phyloP scores from a whole-genome alignment of 37 sponge, comb jelly and placozoan species.

The Geodia barretti region DNA sequence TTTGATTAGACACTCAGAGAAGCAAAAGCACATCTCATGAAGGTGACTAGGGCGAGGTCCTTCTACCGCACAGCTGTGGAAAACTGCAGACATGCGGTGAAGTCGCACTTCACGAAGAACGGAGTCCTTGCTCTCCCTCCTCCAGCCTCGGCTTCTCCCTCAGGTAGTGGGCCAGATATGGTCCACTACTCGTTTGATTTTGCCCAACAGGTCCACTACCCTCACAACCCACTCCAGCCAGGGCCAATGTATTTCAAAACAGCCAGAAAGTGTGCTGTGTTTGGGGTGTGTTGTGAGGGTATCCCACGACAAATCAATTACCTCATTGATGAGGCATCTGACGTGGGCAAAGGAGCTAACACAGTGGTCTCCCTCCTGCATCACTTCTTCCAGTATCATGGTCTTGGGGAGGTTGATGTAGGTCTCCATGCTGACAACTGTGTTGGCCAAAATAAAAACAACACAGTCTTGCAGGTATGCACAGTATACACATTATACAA shows the following conservation, averaged over 20 bases:
- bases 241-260: not conserved
- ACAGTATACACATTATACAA: not conserved
- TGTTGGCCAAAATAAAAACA: not conserved
- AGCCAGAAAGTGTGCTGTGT: not conserved
- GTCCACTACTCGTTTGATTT: not conserved
- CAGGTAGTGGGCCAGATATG: no score
- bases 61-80: no score
- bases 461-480: not conserved
- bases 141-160: no score
- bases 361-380: not conserved
- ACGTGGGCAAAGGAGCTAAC: not conserved
- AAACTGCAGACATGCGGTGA: no score
- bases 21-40: no score
- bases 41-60: no score
- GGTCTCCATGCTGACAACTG: not conserved
- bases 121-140: no score
- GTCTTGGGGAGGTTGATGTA: not conserved
- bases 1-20: not conserved
- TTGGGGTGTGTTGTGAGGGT: not conserved
- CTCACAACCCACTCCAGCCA: not conserved
- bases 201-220: not conserved
- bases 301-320: not conserved
- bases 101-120: no score
- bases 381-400: not conserved
- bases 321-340: not conserved